Evolutionary conservation across 2,888 invertebrate species (phyloP), one percentile per base, ranked within the genome.

Genomic region (Charanyca ferruginea): DNA sequence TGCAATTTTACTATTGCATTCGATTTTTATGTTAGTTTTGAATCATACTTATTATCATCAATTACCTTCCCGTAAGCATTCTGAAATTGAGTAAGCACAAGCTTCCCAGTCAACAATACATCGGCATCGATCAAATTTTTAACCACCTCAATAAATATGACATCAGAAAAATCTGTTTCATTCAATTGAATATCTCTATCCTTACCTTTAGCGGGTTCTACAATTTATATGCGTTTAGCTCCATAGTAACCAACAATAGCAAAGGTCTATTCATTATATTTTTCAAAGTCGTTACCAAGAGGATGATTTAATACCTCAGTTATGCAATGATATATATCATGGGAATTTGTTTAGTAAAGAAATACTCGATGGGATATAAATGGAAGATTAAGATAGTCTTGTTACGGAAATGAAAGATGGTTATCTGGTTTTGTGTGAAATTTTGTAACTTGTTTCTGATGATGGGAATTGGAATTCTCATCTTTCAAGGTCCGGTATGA

Each of bases 311-410:
- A 76, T 77, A 80, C 80, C 74, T 44, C 22, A 77, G 83, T 90
- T 89, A 88, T 87, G 90, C 88, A 89, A 90, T 84, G 76, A 75
- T 76, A 87, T 88, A 89, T 85, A 89, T 89, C 84, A 84, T 65
- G 61, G 66, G 81, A 83, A 83, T 86, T 85, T 83, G 75, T 80
- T 79, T 79, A 47, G 64, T 77, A 83, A 86, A 76, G 82, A 73
- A 76, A 57, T 58, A 71, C 45, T 83, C 86, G 81, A 83, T 86
- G 83, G 85, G 83, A 90, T 86, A 86, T 85, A 86, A 88, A 89
- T 91, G 87, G 83, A 73, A 90, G 91, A 92, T 91, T 84, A 72
- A 92, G 92, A 91, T 92, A 89, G 80, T 79, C 82, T 75, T 81
- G 76, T 79, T 83, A 78, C 66, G 76, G 79, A 85, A 82, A 85